These are phyloP conservation scores for Euglossa dilemma DNA, from an alignment of 1,140 invertebrate species.

Conservation along the genomic window DNA sequence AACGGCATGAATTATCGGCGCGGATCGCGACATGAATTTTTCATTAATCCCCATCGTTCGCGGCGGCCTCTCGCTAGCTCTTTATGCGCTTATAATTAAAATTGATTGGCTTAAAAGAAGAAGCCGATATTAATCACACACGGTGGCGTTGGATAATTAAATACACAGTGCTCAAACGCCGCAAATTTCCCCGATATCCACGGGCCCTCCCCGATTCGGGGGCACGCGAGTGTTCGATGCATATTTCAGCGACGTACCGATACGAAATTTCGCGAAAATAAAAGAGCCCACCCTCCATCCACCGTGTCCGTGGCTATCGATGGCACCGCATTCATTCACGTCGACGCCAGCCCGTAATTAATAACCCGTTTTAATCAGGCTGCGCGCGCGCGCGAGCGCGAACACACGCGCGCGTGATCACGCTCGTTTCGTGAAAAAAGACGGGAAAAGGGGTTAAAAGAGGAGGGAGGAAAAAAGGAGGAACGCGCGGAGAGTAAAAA, in stretches of 20 bases:
- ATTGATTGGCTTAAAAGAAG: constrained; percentile 41
- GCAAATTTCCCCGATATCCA: constrained; percentile 32
- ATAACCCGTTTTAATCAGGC: constrained; percentile 77
- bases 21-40: constrained; percentile 27
- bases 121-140: constrained; percentile 42
- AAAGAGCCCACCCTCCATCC: constrained; percentile 49
- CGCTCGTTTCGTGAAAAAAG: constrained; percentile 67
- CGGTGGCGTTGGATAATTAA: constrained; percentile 39
- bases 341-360: constrained; percentile 75
- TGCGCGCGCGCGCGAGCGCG: constrained; percentile 44
- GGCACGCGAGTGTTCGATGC: constrained; percentile 35
- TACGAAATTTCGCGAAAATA: constrained; percentile 60
- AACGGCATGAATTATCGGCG: not conserved
- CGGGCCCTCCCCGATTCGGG: not conserved
- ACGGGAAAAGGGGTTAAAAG: no score
- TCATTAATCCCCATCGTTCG: constrained; percentile 29
- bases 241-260: constrained; percentile 40
- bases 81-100: constrained; percentile 43
- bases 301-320: constrained; percentile 63
- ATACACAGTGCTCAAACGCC: constrained; percentile 33
- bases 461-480: no score
- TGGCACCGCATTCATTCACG: constrained; percentile 72
- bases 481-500: not conserved
- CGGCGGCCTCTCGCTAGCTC: not conserved
- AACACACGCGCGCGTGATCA: constrained; percentile 63